phyloP scores from a whole-genome alignment of 2,888 invertebrate species.

The Aporophyla nigra region DNA sequence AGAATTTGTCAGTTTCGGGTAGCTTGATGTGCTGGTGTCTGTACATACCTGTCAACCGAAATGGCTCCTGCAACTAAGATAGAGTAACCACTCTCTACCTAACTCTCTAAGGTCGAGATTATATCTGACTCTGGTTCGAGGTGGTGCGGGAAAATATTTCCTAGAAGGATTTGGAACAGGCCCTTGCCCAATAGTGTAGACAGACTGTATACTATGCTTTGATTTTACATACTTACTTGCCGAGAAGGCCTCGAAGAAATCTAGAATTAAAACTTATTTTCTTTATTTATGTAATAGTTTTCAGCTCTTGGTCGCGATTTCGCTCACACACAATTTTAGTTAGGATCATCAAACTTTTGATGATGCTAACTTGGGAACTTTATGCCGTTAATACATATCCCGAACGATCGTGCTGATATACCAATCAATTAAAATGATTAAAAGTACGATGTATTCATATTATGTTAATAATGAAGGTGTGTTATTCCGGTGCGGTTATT shows the following conservation, averaged over 20 bases:
- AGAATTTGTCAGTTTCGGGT: too few species aligned
- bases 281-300: too few species aligned
- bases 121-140: neutral
- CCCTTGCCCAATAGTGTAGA: too few species aligned
- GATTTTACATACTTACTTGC: neutral
- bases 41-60: neutral
- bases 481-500: conserved; percentile 29
- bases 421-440: conserved; percentile 34
- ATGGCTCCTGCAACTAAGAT: neutral
- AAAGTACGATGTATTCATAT: conserved; percentile 13
- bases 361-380: neutral
- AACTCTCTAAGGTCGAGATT: neutral
- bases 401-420: too few species aligned
- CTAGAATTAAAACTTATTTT: too few species aligned
- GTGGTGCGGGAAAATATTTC: too few species aligned
- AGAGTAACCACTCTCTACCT: too few species aligned
- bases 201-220: neutral
- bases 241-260: neutral
- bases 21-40: too few species aligned
- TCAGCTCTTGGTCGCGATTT: too few species aligned
- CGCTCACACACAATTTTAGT: too few species aligned
- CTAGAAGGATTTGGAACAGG: too few species aligned
- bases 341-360: too few species aligned
- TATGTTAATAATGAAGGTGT: conserved; percentile 38
- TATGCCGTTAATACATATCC: neutral